phyloP scores from a whole-genome alignment of 2,113 vertebrate species.

The Psephotus haematonotus region DNA sequence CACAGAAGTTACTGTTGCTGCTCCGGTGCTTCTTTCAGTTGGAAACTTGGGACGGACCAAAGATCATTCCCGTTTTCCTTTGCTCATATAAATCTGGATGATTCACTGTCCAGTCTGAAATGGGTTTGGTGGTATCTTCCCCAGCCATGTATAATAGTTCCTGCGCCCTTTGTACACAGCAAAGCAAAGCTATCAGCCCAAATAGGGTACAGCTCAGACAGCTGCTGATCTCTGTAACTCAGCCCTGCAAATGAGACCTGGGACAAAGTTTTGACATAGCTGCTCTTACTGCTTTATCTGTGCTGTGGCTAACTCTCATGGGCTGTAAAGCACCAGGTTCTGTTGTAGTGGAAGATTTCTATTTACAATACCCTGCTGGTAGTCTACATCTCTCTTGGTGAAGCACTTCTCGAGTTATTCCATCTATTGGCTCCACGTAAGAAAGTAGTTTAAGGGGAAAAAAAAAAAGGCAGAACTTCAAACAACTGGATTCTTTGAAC shows the following conservation, averaged over 20 bases:
- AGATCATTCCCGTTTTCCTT: neutral
- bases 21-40: neutral
- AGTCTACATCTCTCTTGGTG: neutral
- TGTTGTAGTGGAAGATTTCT: neutral
- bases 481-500: slow-evolving; percentile 26
- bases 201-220: neutral
- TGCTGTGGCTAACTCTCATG: neutral
- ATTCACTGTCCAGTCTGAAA: neutral
- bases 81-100: neutral
- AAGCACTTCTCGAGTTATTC: neutral
- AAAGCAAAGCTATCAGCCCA: neutral
- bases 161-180: neutral
- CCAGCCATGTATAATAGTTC: fast-evolving
- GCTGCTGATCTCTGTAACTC: neutral
- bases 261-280: neutral
- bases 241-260: neutral
- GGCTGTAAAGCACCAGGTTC: neutral
- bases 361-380: neutral
- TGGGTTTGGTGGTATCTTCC: neutral
- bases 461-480: neutral
- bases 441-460: neutral
- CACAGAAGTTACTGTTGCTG: neutral
- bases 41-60: neutral
- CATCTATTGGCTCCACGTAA: neutral
- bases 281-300: neutral